Evolutionary conservation across 2,113 vertebrate species (phyloP), one percentile per base, ranked within the genome.

Genomic region (Aphelocoma coerulescens): DNA sequence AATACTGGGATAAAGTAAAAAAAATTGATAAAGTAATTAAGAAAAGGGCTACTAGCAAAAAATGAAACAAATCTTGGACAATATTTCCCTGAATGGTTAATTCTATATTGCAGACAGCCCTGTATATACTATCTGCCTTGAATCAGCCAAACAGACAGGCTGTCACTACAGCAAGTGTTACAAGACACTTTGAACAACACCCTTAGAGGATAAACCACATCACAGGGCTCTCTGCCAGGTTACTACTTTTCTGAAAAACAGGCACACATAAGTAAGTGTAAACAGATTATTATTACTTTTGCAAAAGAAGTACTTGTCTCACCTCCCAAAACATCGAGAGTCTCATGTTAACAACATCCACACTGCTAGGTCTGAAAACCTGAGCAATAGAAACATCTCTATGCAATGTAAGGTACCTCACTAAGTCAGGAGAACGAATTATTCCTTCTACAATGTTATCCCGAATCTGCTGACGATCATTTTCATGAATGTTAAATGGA

Each of bases 401-500:
- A 9, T 10, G 52, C 3, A 73, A 55, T 7, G n/a, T 13, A 39
- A 93, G 30, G 44, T 98, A 99, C 99, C 99, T 98, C 97, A 99
- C 98, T 96, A 99, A 98, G 92, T 99, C 99, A 21, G 99, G 99
- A 95, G 99, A 99, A 71, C 98, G 99, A 96, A 99, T 99, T 91
- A 99, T 99, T 51, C 98, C 99, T 97, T 99, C 99, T 62, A 99
- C 99, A 39, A 99, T 98, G 97, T 99, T 98, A 81, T 99, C 99
- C 35, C 99, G 98, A 71, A 99, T 99, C 97, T 99, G 99, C 92
- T 99, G 98, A 9, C 99, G 98, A 96, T 99, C 99, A 2, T 99
- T 99, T 96, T 99, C 99, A 3, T 99, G 99, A 93, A 99, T 99
- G 95, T 99, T 99, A 96, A 99, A 99, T 1, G 99, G 99, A 85